Evolutionary conservation across 2,888 invertebrate genomes (phyloP).

Genomic region (Lasioglossum leucozonium): DNA sequence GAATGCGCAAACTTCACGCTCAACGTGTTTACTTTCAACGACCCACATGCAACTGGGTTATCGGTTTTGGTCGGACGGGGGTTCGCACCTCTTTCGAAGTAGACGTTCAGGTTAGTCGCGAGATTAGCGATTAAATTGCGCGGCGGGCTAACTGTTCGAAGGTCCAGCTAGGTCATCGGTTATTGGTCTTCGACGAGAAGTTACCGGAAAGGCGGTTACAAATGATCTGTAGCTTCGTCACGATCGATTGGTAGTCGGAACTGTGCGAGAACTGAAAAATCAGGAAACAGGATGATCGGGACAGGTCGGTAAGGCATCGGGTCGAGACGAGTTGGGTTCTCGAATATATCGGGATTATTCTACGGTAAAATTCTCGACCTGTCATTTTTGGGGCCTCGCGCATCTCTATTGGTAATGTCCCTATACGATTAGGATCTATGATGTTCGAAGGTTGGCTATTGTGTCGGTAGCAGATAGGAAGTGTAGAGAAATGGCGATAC

Average conservation of each 20-base stretch:
- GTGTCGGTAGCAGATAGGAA: background rate
- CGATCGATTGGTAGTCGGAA: background rate
- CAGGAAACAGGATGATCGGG: background rate
- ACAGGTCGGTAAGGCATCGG: too few relatives aligned
- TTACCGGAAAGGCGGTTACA: background rate
- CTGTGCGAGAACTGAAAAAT: background rate
- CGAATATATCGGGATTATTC: background rate
- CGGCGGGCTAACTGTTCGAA: background rate
- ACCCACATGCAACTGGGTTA: conserved; percentile 20
- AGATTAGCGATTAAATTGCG: background rate
- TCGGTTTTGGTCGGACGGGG: background rate
- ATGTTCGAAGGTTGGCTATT: background rate
- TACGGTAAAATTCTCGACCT: background rate
- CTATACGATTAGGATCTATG: background rate
- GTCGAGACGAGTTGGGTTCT: too few relatives aligned
- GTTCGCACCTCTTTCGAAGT: too few relatives aligned
- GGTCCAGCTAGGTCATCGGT: background rate
- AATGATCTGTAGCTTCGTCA: background rate
- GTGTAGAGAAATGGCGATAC: conserved; percentile 59
- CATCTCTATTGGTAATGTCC: background rate
- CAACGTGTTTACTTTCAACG: conserved; percentile 11
- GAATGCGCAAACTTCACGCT: conserved; percentile 24
- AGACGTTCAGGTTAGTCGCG: background rate
- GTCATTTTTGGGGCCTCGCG: too few relatives aligned
- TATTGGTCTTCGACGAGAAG: background rate